Evolutionary conservation across 2,113 vertebrate genomes (phyloP).

Genomic region (Phrynocephalus versicolor): DNA sequence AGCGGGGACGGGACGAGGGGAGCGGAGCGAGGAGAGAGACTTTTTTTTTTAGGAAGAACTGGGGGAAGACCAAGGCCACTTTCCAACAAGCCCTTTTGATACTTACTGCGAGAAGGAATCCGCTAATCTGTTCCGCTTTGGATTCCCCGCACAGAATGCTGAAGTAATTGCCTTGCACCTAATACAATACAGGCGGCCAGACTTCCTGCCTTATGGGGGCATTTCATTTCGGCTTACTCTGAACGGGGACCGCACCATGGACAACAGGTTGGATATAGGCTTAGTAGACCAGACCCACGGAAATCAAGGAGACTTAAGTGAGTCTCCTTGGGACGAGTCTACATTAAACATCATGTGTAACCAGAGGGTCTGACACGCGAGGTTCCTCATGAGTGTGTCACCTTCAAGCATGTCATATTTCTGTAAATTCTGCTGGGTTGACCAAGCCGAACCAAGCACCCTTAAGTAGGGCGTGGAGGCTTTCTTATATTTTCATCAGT

Average conservation of each 20-base stretch:
- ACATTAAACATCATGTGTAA: too few relatives aligned
- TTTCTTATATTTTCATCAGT: background rate
- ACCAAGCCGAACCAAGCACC: background rate
- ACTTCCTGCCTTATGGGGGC: too few relatives aligned
- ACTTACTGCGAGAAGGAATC: background rate
- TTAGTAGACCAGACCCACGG: background rate
- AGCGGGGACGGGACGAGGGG: too few relatives aligned
- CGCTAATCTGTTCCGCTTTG: too few relatives aligned
- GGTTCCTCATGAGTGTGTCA: too few relatives aligned
- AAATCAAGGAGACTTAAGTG: background rate
- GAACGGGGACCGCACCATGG: too few relatives aligned
- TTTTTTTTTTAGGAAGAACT: background rate
- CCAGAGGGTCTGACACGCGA: too few relatives aligned
- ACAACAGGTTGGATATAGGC: too few relatives aligned
- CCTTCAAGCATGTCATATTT: too few relatives aligned
- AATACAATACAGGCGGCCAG: background rate
- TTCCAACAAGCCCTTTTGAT: background rate
- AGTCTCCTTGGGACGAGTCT: too few relatives aligned
- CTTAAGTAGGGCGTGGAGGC: background rate
- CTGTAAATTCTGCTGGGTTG: background rate
- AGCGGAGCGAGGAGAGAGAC: background rate
- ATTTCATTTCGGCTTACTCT: background rate
- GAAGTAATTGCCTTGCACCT: too few relatives aligned
- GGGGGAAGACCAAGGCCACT: background rate
- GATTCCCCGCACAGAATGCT: background rate